Evolutionary conservation across 2,113 vertebrate genomes (phyloP).

Genomic region (Halichoeres trimaculatus): DNA sequence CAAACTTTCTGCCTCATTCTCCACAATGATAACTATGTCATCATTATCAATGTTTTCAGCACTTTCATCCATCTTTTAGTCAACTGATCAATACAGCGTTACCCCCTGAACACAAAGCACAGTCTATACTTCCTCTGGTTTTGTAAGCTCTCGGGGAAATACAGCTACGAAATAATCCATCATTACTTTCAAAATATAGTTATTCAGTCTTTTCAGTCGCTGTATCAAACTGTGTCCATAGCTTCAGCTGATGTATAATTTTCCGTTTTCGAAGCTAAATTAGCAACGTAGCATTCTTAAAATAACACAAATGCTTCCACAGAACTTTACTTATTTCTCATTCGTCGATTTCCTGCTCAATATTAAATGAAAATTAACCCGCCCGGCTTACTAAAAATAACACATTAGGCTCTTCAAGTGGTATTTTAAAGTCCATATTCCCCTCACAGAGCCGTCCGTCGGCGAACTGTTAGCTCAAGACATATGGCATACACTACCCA

Average conservation of each 20-base stretch:
- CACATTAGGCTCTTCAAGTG: background rate
- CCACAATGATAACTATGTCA: constrained; percentile 87
- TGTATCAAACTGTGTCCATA: background rate
- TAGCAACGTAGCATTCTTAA: constrained; percentile 59
- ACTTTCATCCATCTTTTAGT: constrained; percentile 74
- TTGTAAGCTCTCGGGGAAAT: background rate
- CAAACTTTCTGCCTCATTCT: constrained; percentile 94
- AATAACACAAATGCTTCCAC: background rate
- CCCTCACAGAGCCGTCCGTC: constrained; percentile 17
- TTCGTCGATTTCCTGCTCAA: background rate
- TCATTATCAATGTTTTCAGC: constrained; percentile 69
- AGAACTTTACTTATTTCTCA: background rate
- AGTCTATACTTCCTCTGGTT: background rate
- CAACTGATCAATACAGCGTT: constrained; percentile 28
- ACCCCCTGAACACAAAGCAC: constrained; percentile 34
- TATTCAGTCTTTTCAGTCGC: background rate
- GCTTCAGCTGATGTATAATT: background rate
- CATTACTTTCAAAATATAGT: background rate
- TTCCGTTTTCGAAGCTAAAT: constrained; percentile 45
- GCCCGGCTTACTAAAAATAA: background rate
- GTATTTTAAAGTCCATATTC: constrained; percentile 1
- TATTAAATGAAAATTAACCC: background rate
- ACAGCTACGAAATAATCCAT: background rate
- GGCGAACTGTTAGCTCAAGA: constrained; percentile 43
- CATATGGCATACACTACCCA: constrained; percentile 59